A percentile compares a stretch with the other conserved stretches of the same genome.
These are phyloP conservation scores for Drosophila helvetica DNA, from an alignment of 2,888 invertebrate species.

Conservation along the genomic window DNA sequence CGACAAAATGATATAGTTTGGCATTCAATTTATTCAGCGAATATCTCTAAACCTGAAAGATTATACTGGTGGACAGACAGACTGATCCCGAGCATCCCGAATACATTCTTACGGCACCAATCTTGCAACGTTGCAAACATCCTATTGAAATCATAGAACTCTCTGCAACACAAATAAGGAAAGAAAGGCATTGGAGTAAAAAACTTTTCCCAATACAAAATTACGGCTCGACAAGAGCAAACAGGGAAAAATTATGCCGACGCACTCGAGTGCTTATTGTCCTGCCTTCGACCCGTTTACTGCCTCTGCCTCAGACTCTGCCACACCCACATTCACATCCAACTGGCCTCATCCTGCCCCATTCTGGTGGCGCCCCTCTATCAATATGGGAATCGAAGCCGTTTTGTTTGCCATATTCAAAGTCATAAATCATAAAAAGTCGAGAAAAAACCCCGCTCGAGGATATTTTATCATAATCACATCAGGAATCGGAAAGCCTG, in stretches of 20 bases:
- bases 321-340: neutral
- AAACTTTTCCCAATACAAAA: conserved; percentile 54
- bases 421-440: conserved; percentile 78
- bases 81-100: too few relatives aligned
- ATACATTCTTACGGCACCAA: too few relatives aligned
- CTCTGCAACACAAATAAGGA: neutral
- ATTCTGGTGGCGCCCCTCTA: conserved; percentile 33
- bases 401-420: conserved; percentile 78
- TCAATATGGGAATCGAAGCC: conserved; percentile 52
- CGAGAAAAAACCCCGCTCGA: conserved; percentile 57
- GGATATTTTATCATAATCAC: conserved; percentile 80
- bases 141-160: neutral
- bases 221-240: conserved; percentile 54
- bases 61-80: too few relatives aligned
- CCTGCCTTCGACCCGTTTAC: conserved; percentile 34
- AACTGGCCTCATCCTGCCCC: neutral
- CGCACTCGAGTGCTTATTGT: conserved; percentile 79
- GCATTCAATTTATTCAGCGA: too few relatives aligned
- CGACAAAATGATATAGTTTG: too few relatives aligned
- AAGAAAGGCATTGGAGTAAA: neutral
- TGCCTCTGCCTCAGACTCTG: conserved; percentile 4
- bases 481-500: conserved; percentile 68
- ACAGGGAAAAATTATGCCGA: conserved; percentile 78
- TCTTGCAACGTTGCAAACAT: too few relatives aligned
- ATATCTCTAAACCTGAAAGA: too few relatives aligned